Conservation (phyloP, 1,140 invertebrate species). For the Bilobella aurantiaca region DNA sequence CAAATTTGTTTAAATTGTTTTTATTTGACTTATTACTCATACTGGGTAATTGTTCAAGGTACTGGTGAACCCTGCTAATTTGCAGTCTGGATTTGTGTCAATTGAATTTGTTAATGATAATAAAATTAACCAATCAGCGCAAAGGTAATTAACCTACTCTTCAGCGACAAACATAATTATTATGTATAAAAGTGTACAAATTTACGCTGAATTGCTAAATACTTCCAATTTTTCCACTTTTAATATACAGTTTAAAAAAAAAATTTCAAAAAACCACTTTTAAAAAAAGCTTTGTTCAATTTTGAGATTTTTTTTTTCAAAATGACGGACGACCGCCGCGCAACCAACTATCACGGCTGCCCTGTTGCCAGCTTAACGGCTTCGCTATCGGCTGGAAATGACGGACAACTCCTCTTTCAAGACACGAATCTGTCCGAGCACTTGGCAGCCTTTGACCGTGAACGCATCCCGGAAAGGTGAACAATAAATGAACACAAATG, state of each 20-base stretch:
- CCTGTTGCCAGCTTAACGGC: slow-evolving; percentile 5
- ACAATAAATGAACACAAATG: no score
- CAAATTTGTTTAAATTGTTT: no score
- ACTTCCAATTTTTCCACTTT: not conserved
- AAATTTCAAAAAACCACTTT: not conserved
- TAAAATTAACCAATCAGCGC: not conserved
- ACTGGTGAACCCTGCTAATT: no score
- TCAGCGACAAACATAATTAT: not conserved
- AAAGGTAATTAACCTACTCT: not conserved
- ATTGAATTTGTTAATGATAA: no score
- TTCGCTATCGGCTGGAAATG: slow-evolving; percentile 7
- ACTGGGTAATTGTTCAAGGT: no score
- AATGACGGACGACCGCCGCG: not conserved
- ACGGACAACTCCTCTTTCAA: slow-evolving; percentile 51
- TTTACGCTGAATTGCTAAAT: not conserved
- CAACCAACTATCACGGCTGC: slow-evolving; percentile 5
- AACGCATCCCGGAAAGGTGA: slow-evolving; percentile 55
- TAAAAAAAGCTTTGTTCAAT: no score
- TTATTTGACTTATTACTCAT: no score
- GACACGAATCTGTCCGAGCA: slow-evolving; percentile 38
- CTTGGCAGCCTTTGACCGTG: slow-evolving; percentile 46
- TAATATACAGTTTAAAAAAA: not conserved
- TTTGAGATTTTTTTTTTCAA: no score
- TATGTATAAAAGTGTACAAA: not conserved
- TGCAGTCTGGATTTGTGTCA: no score